Percentiles rank a stretch among this genome's conserved stretches.
These are phyloP conservation scores for Drepanosiphum platanoidis DNA, from an alignment of 2,888 invertebrate species.

Conservation along the genomic window DNA sequence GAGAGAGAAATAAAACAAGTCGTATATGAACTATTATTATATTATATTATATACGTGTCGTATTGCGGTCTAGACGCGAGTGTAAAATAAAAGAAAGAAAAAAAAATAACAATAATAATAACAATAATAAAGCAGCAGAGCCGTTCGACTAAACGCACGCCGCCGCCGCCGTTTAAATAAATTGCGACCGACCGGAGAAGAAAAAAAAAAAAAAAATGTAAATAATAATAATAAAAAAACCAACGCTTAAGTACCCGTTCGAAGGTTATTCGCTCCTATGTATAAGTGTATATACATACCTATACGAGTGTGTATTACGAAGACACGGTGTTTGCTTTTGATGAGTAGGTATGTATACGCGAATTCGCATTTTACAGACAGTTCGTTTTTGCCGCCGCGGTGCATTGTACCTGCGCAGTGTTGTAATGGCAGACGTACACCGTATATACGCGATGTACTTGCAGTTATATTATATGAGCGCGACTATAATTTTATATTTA, in stretches of 20 bases:
- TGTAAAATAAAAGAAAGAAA: not conserved
- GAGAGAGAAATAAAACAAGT: not conserved
- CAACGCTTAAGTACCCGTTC: not conserved
- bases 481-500: not conserved
- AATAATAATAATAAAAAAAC: not conserved
- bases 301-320: not conserved
- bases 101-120: constrained; percentile 11
- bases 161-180: constrained; percentile 3
- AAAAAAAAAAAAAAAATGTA: not conserved
- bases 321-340: not conserved
- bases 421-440: no score
- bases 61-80: constrained; percentile 1
- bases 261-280: constrained; percentile 23
- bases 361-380: not conserved
- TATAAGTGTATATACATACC: not conserved
- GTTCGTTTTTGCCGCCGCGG: not conserved
- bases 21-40: not conserved
- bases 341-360: not conserved
- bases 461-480: not conserved
- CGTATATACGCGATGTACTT: not conserved
- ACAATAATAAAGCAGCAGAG: not conserved
- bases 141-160: not conserved
- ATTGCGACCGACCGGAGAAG: not conserved
- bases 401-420: not conserved
- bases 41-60: not conserved